Evolutionary conservation across 2,888 invertebrate genomes (phyloP), one percentile per base, ranked within the genome.

Genomic region (Apodemia zela): DNA sequence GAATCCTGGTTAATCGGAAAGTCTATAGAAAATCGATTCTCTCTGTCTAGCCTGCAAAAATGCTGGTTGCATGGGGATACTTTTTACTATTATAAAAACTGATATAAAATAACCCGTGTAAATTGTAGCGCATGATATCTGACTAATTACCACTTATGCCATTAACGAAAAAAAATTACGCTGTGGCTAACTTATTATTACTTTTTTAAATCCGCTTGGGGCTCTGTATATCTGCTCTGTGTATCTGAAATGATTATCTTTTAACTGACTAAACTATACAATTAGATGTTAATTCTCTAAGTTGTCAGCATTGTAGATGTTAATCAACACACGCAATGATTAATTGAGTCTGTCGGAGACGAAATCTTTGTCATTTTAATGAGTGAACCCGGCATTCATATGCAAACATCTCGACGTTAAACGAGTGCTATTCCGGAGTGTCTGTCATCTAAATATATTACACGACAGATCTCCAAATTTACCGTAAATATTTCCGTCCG

Each of bases 331-430:
- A 83, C 78, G 84, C 85, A 87, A 87, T 87, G 87, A 89, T 87
- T 88, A 89, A 89, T 89, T 87, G 85, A 89, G 81, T 84, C 84
- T 79, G 77, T 66, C 67, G 76, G 65, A 75, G 78, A 75, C 74
- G 75, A 76, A 80, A 83, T 85, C 87, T 87, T 90, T 89, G 89
- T 88, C 82, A 88, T 89, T 89, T 79, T 84, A 85, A 89, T 87
- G 83, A 86, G 82, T 57, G 25, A 29, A 71, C 71, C 73, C 74
- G 72, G 77, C 76, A 80, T 84, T 86, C 82, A 79, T 80, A 83
- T 82, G 82, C 82, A 75, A 83, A 81, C 75, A 69, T 69, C 66
- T 66, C 61, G 47, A 33, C 33, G 61, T 65, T 67, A 67, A 69
- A 68, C 70, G 69, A 69, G 67, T 67, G 68, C 63, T 64, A 65